Evolutionary conservation across 2,797 vertebrate genomes (phyloP), one percentile per base, ranked within the genome.

Genomic region (Eutrigla gurnardus): DNA sequence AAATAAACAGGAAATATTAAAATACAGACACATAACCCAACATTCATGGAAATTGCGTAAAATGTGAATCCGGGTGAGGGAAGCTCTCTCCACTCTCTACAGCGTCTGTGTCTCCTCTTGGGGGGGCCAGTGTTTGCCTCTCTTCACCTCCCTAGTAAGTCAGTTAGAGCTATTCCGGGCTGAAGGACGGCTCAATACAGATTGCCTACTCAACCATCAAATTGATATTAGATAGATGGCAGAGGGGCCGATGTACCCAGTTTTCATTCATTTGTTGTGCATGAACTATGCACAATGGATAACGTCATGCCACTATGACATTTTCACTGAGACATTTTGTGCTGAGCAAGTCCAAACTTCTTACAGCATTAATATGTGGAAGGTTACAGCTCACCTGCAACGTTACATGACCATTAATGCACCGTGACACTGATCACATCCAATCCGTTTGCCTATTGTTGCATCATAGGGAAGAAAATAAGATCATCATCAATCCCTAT

Each of bases 351-450:
- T 17, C 40, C 18, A 64, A 73, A 63, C 59, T 17, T 65, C 33
- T 32, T 5, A 0, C 36, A 67, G 25, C 17, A 60, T 72, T 61
- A 66, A 17, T 65, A 25, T 18, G 5, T 36, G 39, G 33, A 75
- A 7, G 18, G 8, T 36, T 67, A 57, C 4, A 47, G 49, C 25
- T 75, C 35, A 62, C 12, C 37, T 32, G 17, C 49, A 3, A 43
- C 12, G 40, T 42, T 3, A 3, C 40, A 42, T 11, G 12, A 42
- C 43, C 35, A 33, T 47, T 65, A 42, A 73, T 64, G 18, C 54
- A 33, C 39, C 10, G 13, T 66, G 69, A 73, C 65, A n/a, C 25
- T 54, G 49, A 77, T 52, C n/a, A 33, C 7, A 61, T 71, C 47
- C 7, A 40, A 53, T 18, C 57, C 13, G 17, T 7, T 7, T 33